Evolutionary conservation across 2,113 vertebrate genomes (phyloP).

Genomic region (Raphicerus campestris): DNA sequence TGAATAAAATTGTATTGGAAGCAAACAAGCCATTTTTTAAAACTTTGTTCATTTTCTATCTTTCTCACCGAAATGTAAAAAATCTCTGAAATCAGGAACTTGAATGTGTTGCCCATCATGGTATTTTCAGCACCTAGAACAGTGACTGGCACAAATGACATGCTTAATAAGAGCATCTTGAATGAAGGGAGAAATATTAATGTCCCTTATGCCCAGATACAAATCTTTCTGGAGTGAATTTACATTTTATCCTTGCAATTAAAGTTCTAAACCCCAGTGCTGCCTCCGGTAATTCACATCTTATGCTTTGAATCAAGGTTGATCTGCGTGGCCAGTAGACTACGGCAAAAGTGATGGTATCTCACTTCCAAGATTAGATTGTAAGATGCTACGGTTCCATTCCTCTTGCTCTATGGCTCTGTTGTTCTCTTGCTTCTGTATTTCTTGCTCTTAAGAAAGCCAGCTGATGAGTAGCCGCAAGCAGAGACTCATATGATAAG

Average conservation of each 20-base stretch:
- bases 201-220: neutral
- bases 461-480: neutral
- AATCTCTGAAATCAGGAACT: neutral
- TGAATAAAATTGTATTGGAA: neutral
- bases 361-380: neutral
- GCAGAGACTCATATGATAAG: neutral
- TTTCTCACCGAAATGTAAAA: neutral
- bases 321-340: neutral
- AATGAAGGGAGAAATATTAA: neutral
- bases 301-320: neutral
- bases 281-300: neutral
- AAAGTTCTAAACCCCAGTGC: neutral
- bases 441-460: neutral
- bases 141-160: constrained; percentile 24
- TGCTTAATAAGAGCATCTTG: neutral
- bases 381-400: neutral
- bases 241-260: neutral
- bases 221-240: constrained; percentile 1
- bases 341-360: neutral
- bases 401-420: neutral
- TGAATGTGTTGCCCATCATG: neutral
- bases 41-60: neutral
- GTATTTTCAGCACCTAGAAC: constrained; percentile 50
- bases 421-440: neutral
- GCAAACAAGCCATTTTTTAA: rapidly evolving